phyloP scores from a whole-genome alignment of 2,113 vertebrate species.

The Tylochromis polylepis region DNA sequence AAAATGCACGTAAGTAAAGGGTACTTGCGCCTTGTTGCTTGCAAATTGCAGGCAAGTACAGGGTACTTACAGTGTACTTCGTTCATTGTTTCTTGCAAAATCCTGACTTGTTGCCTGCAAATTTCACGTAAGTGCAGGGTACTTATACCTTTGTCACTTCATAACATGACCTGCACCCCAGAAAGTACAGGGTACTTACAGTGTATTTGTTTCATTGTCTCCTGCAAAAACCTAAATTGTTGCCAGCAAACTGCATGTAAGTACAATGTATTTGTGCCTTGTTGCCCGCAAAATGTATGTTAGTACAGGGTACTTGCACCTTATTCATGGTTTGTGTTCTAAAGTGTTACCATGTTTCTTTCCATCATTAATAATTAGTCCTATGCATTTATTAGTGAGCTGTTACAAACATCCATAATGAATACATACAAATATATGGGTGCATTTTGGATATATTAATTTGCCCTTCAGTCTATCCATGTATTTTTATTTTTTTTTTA shows the following conservation, averaged over 20 bases:
- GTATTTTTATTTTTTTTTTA: neutral
- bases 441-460: neutral
- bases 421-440: accelerated
- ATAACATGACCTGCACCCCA: too few relatives aligned
- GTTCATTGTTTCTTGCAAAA: too few relatives aligned
- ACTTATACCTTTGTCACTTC: too few relatives aligned
- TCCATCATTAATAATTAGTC: neutral
- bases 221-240: neutral
- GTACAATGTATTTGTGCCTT: neutral
- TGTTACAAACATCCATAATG: neutral
- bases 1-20: too few relatives aligned
- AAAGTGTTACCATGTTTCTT: accelerated
- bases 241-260: neutral
- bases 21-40: too few relatives aligned
- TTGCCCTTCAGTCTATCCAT: neutral
- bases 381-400: neutral
- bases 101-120: too few relatives aligned
- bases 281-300: accelerated
- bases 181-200: too few relatives aligned
- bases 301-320: neutral
- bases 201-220: accelerated
- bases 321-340: accelerated
- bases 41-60: too few relatives aligned
- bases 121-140: too few relatives aligned
- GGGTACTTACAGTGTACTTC: too few relatives aligned